phyloP scores from a whole-genome alignment of 2,888 invertebrate species.

The Amphipoea lucens region DNA sequence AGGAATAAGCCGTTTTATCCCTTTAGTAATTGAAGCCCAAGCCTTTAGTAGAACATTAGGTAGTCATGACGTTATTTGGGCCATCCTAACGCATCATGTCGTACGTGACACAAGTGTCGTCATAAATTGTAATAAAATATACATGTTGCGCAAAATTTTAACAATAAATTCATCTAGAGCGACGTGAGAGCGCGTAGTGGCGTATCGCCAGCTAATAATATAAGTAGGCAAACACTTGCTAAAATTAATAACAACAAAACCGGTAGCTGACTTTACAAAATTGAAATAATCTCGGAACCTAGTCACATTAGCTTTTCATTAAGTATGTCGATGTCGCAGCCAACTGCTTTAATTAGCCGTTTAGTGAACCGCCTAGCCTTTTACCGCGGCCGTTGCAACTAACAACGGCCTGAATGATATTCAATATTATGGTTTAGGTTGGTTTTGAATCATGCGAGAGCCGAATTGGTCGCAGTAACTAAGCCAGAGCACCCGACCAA shows the following conservation, averaged over 20 bases:
- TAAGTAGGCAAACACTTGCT: not conserved
- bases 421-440: no score
- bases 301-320: not conserved
- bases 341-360: no score
- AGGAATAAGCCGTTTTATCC: not conserved
- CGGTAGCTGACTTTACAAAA: no score
- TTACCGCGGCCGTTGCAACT: no score
- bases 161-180: constrained; percentile 15
- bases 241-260: not conserved
- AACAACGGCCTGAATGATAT: no score
- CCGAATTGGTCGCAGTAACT: no score
- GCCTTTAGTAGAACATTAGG: not conserved
- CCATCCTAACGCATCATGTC: not conserved
- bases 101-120: not conserved
- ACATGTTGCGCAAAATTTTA: not conserved
- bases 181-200: not conserved
- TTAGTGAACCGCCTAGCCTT: no score
- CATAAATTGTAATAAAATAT: constrained; percentile 32
- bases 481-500: no score
- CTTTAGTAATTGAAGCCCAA: not conserved
- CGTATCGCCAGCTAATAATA: not conserved
- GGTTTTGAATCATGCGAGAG: no score
- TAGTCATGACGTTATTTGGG: constrained; percentile 8
- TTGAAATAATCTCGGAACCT: not conserved
- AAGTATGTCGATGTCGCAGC: not conserved